Base-by-base conservation (phyloP, 1,140 invertebrate genomes). In the Geopemphigus sp. region DNA sequence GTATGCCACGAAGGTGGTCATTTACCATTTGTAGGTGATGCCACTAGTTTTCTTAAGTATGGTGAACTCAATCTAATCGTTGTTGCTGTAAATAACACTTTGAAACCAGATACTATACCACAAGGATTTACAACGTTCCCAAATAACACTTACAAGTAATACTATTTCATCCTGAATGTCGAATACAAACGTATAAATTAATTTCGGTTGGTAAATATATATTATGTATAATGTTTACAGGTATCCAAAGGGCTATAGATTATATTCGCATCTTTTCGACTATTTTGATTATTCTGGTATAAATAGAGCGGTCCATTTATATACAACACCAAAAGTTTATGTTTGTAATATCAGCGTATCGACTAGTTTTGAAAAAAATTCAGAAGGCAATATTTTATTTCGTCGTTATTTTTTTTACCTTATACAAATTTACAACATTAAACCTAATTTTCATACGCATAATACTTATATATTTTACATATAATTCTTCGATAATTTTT, bases 221-320 rank as follows among this genome's bases (percentile, higher is more conserved):
- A 47, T 68, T 50, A 10, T 10, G 2, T 50, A 68, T 50, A 47
- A 22, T 78, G 19, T 64, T 64, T 15, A 26, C 57, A 80, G 78
- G 24, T 66, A 68, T 56, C 89, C 80, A 87, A 89, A 32, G 89
- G 88, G 5, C 89, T 90, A 80, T 90, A 92, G 83, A 86, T 90
- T 26, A 56, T 94, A 96, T 84, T 88, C 89, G 26, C 94, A 95
- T 80, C 91, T 91, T 32, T 98, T 98, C 86, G 97, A 99, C 84
- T 99, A 98, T 85, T 98, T 97, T 87, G 98, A 98, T 85, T 99
- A 98, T 86, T 96, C 96, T n/a, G 97, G 97, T 14, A 97, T 99
- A 74, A 94, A 98, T 85, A 90, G 97, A 80, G 90, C 94, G 59
- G 96, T 99, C 26, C 89, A 92, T 83, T 84, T 99, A 12, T 95